Conservation (phyloP, 2,113 vertebrate genomes). For the Antechinus flavipes region DNA sequence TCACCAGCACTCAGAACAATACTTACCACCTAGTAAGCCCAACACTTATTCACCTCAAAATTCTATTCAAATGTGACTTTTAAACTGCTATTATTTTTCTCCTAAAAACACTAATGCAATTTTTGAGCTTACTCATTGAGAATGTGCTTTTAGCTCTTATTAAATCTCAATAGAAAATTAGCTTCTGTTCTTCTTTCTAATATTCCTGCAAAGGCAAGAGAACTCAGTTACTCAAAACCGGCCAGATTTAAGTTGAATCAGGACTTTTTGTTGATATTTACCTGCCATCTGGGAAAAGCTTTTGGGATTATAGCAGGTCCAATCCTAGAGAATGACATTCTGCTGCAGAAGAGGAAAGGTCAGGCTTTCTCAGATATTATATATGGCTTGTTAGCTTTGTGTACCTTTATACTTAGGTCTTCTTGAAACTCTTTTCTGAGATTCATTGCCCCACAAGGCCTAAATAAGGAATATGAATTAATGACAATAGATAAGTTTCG, state of each 20-base stretch:
- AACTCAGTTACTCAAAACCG: conserved; percentile 63
- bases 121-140: no score
- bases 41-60: no score
- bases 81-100: no score
- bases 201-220: conserved; percentile 27
- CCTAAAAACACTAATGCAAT: no score
- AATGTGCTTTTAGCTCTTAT: no score
- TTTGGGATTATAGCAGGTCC: conserved; percentile 6
- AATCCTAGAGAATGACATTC: not conserved
- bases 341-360: conserved; percentile 1
- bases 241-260: conserved; percentile 52
- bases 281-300: not conserved
- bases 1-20: no score
- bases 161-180: no score
- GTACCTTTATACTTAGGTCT: conserved; percentile 34
- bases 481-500: conserved; percentile 57
- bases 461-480: conserved; percentile 57
- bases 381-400: conserved; percentile 31
- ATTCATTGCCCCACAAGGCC: conserved; percentile 39
- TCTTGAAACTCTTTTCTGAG: conserved; percentile 1
- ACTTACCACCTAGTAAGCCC: no score
- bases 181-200: not conserved
- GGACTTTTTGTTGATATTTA: not conserved
- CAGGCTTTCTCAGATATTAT: conserved; percentile 29
- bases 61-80: no score